Percentiles rank a stretch among this genome's conserved stretches.
Conservation (phyloP, 2,888 invertebrate species). For the Lasioglossum calceatum region DNA sequence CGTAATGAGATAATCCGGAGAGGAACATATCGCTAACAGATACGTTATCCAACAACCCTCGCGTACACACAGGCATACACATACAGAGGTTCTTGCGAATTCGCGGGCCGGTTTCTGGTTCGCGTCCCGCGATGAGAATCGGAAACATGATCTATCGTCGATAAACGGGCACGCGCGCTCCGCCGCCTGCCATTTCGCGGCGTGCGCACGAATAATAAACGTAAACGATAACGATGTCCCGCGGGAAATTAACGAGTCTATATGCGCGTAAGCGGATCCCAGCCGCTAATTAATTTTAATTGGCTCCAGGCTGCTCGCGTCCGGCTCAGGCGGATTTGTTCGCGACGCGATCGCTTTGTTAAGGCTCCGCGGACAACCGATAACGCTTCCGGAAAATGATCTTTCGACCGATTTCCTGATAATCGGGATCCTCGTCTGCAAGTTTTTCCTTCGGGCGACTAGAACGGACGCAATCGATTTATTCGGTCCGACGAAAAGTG, state of each 20-base stretch:
- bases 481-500: too few relatives aligned
- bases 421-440: not conserved
- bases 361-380: not conserved
- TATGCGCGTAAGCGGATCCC: not conserved
- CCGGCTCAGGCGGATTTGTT: not conserved
- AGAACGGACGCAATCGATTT: too few relatives aligned
- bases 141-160: not conserved
- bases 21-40: not conserved
- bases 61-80: not conserved
- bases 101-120: not conserved
- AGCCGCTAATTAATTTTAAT: constrained; percentile 17
- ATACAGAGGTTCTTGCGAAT: not conserved
- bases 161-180: not conserved
- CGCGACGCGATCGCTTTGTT: not conserved
- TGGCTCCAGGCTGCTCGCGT: not conserved
- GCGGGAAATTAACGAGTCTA: constrained; percentile 16
- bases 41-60: not conserved
- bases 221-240: constrained; percentile 15
- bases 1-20: not conserved
- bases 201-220: not conserved
- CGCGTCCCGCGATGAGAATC: not conserved
- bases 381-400: not conserved
- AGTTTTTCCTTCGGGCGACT: not conserved
- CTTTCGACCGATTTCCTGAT: not conserved
- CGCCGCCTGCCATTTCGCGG: not conserved